These are phyloP conservation scores for Stichodactyla helianthus DNA, from an alignment of 64 coral and sea anemone genomes.

Conservation along the genomic window DNA sequence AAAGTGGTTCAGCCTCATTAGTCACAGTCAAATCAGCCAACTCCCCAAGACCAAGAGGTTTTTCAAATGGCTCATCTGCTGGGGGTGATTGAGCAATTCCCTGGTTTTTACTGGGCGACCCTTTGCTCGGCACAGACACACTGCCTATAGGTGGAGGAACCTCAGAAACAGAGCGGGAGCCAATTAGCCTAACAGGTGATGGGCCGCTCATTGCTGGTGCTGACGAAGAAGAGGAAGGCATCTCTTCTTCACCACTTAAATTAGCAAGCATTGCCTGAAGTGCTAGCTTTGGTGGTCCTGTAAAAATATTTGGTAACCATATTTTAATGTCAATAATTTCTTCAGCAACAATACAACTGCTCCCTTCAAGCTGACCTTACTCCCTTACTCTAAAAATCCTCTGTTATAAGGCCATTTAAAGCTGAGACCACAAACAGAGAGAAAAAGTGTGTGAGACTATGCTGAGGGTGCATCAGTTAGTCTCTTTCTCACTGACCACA, in stretches of 20 bases:
- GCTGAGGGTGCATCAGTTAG: too few species aligned
- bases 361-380: too few species aligned
- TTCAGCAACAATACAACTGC: too few species aligned
- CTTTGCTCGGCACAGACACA: conserved; percentile 57
- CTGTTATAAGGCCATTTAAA: too few species aligned
- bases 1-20: conserved; percentile 92
- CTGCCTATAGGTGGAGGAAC: conserved; percentile 86
- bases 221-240: conserved; percentile 42
- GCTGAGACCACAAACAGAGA: too few species aligned
- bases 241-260: conserved; percentile 87
- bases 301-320: not conserved
- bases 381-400: too few species aligned
- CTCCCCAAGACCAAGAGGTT: conserved; percentile 84
- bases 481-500: too few species aligned
- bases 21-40: conserved; percentile 85
- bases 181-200: conserved; percentile 79
- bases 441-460: too few species aligned
- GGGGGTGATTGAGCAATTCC: conserved; percentile 27
- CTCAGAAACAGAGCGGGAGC: conserved; percentile 76
- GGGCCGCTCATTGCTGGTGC: conserved; percentile 66
- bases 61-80: conserved; percentile 71
- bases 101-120: conserved; percentile 14
- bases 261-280: conserved; percentile 98
- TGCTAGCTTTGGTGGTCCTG: conserved; percentile 79
- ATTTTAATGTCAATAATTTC: too few species aligned